phyloP scores from a whole-genome alignment of 1,140 invertebrate species.

The Brachionus sp. region DNA sequence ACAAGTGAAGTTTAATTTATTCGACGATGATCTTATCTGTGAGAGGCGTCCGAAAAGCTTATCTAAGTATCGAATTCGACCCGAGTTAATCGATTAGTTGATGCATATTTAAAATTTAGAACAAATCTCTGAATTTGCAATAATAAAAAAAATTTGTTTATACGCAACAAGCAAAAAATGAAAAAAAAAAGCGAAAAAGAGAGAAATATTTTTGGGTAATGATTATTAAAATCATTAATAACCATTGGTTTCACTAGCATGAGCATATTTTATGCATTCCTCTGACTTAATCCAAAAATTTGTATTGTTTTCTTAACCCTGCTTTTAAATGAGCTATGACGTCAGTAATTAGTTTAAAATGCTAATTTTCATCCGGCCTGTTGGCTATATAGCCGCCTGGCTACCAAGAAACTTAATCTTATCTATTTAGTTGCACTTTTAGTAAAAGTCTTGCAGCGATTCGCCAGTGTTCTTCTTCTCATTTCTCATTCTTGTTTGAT shows the following conservation, averaged over 20 bases:
- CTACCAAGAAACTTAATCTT: not conserved
- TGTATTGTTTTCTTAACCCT: not conserved
- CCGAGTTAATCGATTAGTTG: not conserved
- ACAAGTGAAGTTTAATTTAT: slow-evolving; percentile 10
- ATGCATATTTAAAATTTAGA: not conserved
- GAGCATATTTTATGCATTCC: slow-evolving; percentile 19
- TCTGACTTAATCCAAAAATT: not conserved
- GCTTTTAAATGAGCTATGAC: not conserved
- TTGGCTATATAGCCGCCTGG: not conserved
- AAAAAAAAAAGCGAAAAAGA: not conserved
- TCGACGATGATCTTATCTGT: not conserved
- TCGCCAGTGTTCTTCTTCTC: not conserved
- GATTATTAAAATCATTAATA: slow-evolving; percentile 10
- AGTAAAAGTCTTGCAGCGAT: not conserved
- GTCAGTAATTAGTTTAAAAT: slow-evolving; percentile 8
- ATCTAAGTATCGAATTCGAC: not conserved
- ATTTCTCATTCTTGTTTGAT: not conserved
- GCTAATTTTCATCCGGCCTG: slow-evolving; percentile 12
- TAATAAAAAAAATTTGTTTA: not conserved
- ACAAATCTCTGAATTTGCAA: slow-evolving; percentile 1
- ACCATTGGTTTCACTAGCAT: not conserved
- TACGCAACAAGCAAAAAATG: not conserved
- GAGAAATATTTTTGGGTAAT: not conserved
- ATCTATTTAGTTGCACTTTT: not conserved
- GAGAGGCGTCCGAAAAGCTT: not conserved